A percentile compares a stretch with the other conserved stretches of the same genome.
phyloP scores from a whole-genome alignment of 2,888 invertebrate species.

The Ypsolopha sequella region DNA sequence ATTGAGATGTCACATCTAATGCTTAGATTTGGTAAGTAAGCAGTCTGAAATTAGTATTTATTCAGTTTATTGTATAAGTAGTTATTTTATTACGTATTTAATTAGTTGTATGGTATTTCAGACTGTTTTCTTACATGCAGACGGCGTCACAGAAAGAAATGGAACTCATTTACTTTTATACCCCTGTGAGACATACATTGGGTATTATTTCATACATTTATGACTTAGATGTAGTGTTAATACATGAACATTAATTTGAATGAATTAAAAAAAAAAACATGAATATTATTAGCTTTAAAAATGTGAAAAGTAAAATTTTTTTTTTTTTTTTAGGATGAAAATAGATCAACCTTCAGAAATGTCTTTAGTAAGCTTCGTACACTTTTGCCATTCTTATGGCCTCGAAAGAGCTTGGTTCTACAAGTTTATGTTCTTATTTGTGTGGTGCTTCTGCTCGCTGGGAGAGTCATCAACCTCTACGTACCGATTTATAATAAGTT shows the following conservation, averaged over 20 bases:
- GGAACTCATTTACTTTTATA: not conserved
- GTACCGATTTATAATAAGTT: slow-evolving; percentile 94
- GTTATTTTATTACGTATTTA: too few relatives aligned
- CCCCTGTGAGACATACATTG: not conserved
- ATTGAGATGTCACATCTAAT: not conserved
- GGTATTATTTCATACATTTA: not conserved
- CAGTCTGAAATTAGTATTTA: slow-evolving; percentile 18
- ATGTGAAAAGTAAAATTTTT: not conserved
- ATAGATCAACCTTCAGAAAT: slow-evolving; percentile 83
- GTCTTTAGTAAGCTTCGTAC: slow-evolving; percentile 82
- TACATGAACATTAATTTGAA: not conserved
- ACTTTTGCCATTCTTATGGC: slow-evolving; percentile 95
- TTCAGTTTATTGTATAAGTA: not conserved
- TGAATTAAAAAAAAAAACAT: too few relatives aligned
- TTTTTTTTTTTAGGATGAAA: slow-evolving; percentile 53
- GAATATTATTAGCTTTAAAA: not conserved
- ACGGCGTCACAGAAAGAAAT: too few relatives aligned
- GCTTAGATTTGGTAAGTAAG: slow-evolving; percentile 17
- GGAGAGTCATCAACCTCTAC: slow-evolving; percentile 89
- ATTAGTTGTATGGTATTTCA: too few relatives aligned
- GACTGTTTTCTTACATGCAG: too few relatives aligned
- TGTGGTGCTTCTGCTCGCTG: slow-evolving; percentile 79
- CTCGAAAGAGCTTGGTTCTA: slow-evolving; percentile 80
- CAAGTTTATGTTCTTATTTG: slow-evolving; percentile 89
- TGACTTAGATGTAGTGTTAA: not conserved